Evolutionary conservation across 2,797 vertebrate genomes (phyloP).

Genomic region (Mormyrops boulengeri): DNA sequence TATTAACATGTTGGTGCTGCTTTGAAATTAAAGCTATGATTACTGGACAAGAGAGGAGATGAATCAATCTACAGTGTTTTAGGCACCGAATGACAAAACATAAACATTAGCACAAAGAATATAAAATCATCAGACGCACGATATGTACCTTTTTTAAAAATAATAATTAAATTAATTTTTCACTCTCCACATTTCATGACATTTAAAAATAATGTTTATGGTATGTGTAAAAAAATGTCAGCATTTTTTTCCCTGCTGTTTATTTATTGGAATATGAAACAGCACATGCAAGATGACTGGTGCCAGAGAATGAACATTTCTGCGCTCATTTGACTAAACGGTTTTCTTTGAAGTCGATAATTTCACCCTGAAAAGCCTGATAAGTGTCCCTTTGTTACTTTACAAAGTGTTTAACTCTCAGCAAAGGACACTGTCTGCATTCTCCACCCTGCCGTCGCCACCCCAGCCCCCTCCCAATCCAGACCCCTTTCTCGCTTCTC

Average conservation of each 20-base stretch:
- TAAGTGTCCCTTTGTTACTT: constrained; percentile 22
- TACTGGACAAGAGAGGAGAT: constrained; percentile 28
- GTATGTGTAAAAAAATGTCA: not conserved
- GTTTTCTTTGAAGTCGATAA: constrained; percentile 26
- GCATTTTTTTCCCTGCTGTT: not conserved
- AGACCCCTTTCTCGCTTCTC: constrained; percentile 42
- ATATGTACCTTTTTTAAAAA: not conserved
- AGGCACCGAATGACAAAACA: constrained; percentile 36
- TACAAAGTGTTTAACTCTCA: constrained; percentile 12
- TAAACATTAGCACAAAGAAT: constrained; percentile 6
- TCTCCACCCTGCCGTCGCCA: constrained; percentile 9
- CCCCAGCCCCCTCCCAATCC: constrained; percentile 21
- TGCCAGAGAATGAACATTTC: constrained; percentile 7
- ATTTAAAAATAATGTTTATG: not conserved
- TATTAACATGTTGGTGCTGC: constrained; percentile 41
- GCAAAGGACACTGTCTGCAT: constrained; percentile 18
- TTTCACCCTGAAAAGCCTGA: constrained; percentile 21
- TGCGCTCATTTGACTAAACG: constrained; percentile 20
- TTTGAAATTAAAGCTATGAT: constrained; percentile 29
- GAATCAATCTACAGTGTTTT: constrained; percentile 34
- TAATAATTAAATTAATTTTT: not conserved
- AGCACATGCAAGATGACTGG: constrained; percentile 1
- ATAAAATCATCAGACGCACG: not conserved
- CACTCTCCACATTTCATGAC: not conserved
- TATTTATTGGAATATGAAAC: constrained; percentile 7